phyloP scores from a whole-genome alignment of 2,888 invertebrate species.

The Aromia moschata region DNA sequence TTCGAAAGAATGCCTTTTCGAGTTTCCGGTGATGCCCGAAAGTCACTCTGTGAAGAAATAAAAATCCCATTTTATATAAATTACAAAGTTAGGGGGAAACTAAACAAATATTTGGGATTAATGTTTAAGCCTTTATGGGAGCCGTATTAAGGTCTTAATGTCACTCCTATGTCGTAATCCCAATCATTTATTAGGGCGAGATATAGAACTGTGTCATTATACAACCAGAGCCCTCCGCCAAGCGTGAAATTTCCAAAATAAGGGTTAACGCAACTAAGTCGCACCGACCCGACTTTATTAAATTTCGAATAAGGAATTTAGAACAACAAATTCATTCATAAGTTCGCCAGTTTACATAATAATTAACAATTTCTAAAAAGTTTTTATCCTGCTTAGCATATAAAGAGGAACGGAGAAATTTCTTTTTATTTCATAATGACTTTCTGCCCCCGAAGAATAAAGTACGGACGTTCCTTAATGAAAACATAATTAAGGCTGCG shows the following conservation, averaged over 20 bases:
- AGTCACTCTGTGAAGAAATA: no score
- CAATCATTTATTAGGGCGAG: no score
- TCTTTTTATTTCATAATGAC: background rate
- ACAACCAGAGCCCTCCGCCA: background rate
- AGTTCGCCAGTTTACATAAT: slow-evolving; percentile 13
- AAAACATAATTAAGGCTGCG: background rate
- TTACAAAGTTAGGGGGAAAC: no score
- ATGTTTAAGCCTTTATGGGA: no score
- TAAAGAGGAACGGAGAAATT: slow-evolving; percentile 5
- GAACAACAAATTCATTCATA: slow-evolving; percentile 20
- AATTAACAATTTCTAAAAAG: slow-evolving; percentile 22
- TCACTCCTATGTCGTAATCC: no score
- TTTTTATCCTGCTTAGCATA: slow-evolving; percentile 19
- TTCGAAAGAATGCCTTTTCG: no score
- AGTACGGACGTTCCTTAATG: no score
- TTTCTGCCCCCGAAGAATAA: background rate
- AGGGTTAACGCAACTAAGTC: background rate
- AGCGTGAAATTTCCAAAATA: background rate
- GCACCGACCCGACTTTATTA: slow-evolving; percentile 4
- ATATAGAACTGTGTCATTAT: no score
- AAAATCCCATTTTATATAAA: no score
- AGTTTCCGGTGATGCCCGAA: no score
- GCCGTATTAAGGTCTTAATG: no score
- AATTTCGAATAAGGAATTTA: background rate
- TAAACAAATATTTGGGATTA: no score